Base-by-base conservation (phyloP, 2,113 vertebrate genomes). In the Ceyx margarethae region DNA sequence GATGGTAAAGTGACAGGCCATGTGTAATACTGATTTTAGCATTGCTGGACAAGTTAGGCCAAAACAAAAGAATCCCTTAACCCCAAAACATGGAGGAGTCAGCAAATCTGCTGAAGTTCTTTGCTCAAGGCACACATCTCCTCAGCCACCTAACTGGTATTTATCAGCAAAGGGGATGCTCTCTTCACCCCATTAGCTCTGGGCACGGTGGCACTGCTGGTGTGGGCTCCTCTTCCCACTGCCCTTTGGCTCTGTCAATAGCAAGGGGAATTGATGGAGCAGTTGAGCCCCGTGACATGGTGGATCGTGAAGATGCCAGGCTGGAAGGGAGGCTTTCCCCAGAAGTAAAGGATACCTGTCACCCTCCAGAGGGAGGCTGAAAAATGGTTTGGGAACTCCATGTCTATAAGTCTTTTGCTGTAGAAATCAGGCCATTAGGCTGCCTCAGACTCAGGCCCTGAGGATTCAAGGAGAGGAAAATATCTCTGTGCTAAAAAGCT, bases 341-440 rank as follows among this genome's bases (percentile, higher is more conserved):
- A 86, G 76, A 67, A 6, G 31, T 65, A 89, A 78, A 85, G 68
- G 93, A 81, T 94, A 71, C 58, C 65, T 61, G 48, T 67, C 88
- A 91, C 62, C 71, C 77, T 91, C 65, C 0, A 0, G 60, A 85
- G 78, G 23, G 72, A 89, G 28, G 10, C 14, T 95, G 95, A 97
- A 86, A 95, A 96, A 95, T 90, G 71, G 69, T 31, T 73, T 58
- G 78, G 84, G 58, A 89, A 57, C 45, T 81, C 74, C 53, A 65
- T 7, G 40, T 73, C 68, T 40, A 21, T 61, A 14, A 46, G 66
- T 53, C 53, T 90, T 58, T 33, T 31, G 53, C n/a, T 75, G 42
- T 9, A 71, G 75, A 60, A 91, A 35, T 28, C 28, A 22, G 74
- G 51, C 42, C 48, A 68, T 80, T 35, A 50, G 35, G 71, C 69